These are phyloP conservation scores for Ochotona curzoniae DNA, from an alignment of 2,113 vertebrate species.

Conservation along the genomic window DNA sequence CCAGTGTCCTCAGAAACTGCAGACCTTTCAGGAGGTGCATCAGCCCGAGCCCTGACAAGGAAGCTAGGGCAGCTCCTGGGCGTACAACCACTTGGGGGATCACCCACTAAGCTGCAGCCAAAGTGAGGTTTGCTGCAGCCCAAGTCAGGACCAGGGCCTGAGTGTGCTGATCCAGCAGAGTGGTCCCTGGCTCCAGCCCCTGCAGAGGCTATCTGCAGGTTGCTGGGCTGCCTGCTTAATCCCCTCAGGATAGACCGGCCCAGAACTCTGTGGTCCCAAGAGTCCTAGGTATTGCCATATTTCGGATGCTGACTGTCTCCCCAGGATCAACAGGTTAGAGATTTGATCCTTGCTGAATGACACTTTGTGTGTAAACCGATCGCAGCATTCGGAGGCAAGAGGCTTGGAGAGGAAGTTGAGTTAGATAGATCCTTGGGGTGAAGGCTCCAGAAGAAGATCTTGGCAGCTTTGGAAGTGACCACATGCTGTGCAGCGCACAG, in stretches of 20 bases:
- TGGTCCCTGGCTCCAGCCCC: neutral
- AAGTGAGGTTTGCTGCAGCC: neutral
- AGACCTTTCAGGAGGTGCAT: neutral
- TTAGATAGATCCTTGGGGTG: too few species aligned
- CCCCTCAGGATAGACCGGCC: neutral
- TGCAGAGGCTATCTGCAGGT: neutral
- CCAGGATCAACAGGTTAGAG: too few species aligned
- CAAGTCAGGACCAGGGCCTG: neutral
- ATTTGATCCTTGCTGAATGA: too few species aligned
- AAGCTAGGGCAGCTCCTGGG: rapidly evolving
- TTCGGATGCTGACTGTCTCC: too few species aligned
- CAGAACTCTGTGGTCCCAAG: neutral
- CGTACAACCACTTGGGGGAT: rapidly evolving
- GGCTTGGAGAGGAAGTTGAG: too few species aligned
- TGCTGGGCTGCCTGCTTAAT: neutral
- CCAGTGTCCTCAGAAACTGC: neutral
- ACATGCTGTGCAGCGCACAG: too few species aligned
- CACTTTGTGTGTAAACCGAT: too few species aligned
- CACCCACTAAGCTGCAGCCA: neutral
- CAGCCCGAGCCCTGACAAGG: neutral
- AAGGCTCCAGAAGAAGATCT: too few species aligned
- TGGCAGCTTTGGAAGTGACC: too few species aligned
- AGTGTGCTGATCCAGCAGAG: neutral
- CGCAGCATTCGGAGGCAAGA: too few species aligned
- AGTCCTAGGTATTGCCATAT: neutral